phyloP scores from a whole-genome alignment of 2,113 vertebrate genomes.

The Rhinogobius similis region DNA sequence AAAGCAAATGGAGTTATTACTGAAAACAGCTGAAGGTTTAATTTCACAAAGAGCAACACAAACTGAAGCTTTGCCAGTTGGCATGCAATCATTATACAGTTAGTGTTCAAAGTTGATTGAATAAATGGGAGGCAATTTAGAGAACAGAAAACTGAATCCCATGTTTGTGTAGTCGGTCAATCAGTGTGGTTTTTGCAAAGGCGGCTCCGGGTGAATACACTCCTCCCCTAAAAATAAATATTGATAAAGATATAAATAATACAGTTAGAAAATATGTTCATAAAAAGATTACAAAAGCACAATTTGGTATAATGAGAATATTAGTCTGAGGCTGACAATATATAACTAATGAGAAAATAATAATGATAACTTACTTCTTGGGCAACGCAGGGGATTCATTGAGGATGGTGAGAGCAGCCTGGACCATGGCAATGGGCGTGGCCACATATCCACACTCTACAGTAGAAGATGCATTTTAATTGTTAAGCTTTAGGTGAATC shows the following conservation, averaged over 20 bases:
- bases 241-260: neutral
- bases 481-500: neutral
- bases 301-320: no score
- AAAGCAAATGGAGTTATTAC: neutral
- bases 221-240: constrained; percentile 81
- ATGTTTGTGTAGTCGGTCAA: constrained; percentile 87
- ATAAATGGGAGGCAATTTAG: constrained; percentile 41
- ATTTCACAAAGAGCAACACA: neutral
- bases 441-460: constrained; percentile 88
- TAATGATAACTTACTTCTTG: constrained; percentile 79
- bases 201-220: constrained; percentile 91
- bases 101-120: constrained; percentile 45
- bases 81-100: constrained; percentile 13
- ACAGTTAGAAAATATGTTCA: neutral
- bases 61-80: constrained; percentile 25
- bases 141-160: constrained; percentile 90
- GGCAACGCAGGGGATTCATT: constrained; percentile 86
- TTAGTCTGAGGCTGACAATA: no score
- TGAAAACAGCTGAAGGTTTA: neutral
- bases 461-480: constrained; percentile 15
- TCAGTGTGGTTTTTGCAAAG: constrained; percentile 89
- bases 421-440: constrained; percentile 93
- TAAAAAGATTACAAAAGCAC: no score
- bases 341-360: neutral
- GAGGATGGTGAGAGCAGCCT: constrained; percentile 87